phyloP scores from a whole-genome alignment of 2,113 vertebrate genomes.

The Gobiocypris rarus region DNA sequence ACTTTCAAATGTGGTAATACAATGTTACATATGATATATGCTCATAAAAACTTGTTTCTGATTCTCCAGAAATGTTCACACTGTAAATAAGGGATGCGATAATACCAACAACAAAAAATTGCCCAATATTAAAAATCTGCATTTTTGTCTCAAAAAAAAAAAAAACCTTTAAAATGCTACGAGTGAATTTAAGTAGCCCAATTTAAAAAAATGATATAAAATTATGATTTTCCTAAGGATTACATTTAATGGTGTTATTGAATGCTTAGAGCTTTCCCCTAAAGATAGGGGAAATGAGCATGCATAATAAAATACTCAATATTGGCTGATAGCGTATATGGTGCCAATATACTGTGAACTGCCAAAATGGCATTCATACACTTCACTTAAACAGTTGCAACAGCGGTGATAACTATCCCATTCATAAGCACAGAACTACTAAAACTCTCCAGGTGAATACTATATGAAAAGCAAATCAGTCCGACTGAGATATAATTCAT shows the following conservation, averaged over 20 bases:
- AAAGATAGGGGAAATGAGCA: neutral
- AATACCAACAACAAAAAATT: neutral
- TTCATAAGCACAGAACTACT: neutral
- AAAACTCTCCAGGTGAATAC: neutral
- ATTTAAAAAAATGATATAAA: no score
- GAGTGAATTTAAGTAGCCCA: no score
- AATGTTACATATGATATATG: neutral
- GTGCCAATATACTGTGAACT: neutral
- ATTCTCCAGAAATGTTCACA: neutral
- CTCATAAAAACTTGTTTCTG: neutral
- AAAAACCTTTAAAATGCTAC: no score
- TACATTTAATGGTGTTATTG: no score
- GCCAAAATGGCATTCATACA: neutral
- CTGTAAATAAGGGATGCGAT: neutral
- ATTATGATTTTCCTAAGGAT: no score
- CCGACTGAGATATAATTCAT: neutral
- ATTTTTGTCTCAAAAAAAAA: no score
- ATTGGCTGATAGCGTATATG: neutral
- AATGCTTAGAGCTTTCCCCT: no score
- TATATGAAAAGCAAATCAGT: slow-evolving; percentile 3
- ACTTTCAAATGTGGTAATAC: neutral
- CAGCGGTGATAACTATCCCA: neutral
- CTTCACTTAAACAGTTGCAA: neutral
- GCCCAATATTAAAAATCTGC: neutral
- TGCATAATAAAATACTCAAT: neutral